Evolutionary conservation across 2,797 vertebrate genomes (phyloP), one percentile per base, ranked within the genome.

Genomic region (Cuculus canorus): DNA sequence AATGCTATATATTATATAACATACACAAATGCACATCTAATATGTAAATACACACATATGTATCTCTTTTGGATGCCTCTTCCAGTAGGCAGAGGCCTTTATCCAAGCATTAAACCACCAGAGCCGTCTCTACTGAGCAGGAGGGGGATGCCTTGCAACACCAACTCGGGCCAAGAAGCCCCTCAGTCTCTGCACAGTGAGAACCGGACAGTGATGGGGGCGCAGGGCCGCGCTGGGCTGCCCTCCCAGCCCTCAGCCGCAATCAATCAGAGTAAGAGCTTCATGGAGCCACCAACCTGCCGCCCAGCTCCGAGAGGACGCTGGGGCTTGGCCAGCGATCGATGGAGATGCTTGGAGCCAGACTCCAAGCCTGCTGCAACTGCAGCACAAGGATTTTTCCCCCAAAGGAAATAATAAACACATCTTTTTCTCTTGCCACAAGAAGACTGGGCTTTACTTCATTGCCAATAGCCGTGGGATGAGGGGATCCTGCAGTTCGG

Each of bases 401-500:
- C 35, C 50, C 45, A 5, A 84, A 59, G 23, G 24, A 33, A 60
- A 57, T 33, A 5, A n/a, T 21, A 57, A 37, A 5, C 2, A 2
- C 7, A 1, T 24, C 17, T 57, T 50, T 21, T 41, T 24, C 30
- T 33, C 3, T 23, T 48, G 48, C 39, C 30, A 12, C 23, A 22
- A 6, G 66, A 9, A 0, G 2, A 11, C 11, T 5, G 48, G 61
- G 75, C 10, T 76, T 43, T 11, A 5, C 27, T n/a, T 11, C 3
- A 2, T 5, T 12, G 33, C 28, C 7, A 37, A 8, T 5, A 4
- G 17, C 33, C 5, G 2, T 10, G 3, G 4, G 43, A 6, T 17
- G 5, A 0, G 1, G 28, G n/a, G 30, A n/a, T 61, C 7, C 32
- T 6, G 12, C 0, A 2, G 32, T 54, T 24, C 65, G 2, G 39